These are phyloP conservation scores for Globodera ellingtonae DNA, from an alignment of 1,140 invertebrate genomes.

Conservation along the genomic window DNA sequence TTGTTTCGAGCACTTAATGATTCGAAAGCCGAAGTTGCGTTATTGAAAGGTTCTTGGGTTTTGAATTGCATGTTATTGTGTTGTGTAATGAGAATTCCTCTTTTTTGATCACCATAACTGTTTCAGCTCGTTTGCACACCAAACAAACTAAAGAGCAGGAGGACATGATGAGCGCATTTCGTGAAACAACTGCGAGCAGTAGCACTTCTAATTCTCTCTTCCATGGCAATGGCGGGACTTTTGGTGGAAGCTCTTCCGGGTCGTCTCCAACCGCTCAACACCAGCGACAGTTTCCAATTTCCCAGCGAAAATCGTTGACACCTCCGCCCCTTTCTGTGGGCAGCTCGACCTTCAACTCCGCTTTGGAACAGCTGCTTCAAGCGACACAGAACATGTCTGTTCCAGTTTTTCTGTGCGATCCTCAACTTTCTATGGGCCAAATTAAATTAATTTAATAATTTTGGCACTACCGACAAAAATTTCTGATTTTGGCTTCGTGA, in stretches of 20 bases:
- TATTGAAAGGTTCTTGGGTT: slow-evolving; percentile 34
- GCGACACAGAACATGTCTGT: slow-evolving; percentile 29
- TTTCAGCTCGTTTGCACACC: slow-evolving; percentile 15
- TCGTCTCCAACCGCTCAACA: slow-evolving; percentile 22
- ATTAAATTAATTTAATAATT: too few species aligned
- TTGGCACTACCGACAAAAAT: too few species aligned
- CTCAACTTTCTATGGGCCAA: too few species aligned
- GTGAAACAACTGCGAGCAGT: background rate
- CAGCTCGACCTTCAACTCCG: slow-evolving; percentile 16
- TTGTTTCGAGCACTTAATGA: slow-evolving; percentile 49
- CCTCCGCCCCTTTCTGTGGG: slow-evolving; percentile 27
- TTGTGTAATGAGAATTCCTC: too few species aligned
- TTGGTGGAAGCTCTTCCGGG: slow-evolving; percentile 2
- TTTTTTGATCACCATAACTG: background rate
- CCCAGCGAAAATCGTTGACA: slow-evolving; percentile 24
- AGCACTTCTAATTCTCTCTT: slow-evolving; percentile 2
- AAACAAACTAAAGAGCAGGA: slow-evolving; percentile 25
- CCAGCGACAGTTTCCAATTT: slow-evolving; percentile 1
- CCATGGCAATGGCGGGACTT: slow-evolving; percentile 6
- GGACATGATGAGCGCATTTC: slow-evolving; percentile 23
- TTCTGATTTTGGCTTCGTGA: too few species aligned
- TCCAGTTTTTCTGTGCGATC: too few species aligned
- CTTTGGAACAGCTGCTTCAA: slow-evolving; percentile 16
- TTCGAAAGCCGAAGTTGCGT: slow-evolving; percentile 53
- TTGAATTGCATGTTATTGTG: background rate